Conservation (phyloP, 2,888 invertebrate genomes). For the Lasioglossum oenotherae region DNA sequence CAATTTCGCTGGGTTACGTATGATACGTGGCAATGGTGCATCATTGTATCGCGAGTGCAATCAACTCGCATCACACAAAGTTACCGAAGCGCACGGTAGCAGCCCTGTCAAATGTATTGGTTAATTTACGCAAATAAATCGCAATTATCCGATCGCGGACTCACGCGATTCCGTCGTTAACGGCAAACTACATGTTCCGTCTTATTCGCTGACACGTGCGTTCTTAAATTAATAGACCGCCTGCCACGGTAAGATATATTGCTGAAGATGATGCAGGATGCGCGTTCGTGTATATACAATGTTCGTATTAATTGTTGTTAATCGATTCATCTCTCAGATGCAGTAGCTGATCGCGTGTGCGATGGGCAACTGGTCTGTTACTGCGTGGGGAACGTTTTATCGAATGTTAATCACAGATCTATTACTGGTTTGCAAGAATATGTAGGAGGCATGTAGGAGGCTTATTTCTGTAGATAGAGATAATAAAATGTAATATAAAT, state of each 20-base stretch:
- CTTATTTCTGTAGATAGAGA: not conserved
- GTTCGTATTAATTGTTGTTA: slow-evolving; percentile 32
- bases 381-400: not conserved
- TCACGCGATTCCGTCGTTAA: slow-evolving; percentile 60
- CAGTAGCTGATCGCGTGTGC: not conserved
- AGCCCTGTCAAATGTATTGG: slow-evolving; percentile 45
- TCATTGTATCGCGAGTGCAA: slow-evolving; percentile 34
- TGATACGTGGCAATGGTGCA: not conserved
- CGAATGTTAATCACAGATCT: not conserved
- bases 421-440: not conserved
- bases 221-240: slow-evolving; percentile 56
- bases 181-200: slow-evolving; percentile 39
- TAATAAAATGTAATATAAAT: not conserved
- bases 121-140: slow-evolving; percentile 67
- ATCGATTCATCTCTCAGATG: slow-evolving; percentile 24
- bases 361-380: not conserved
- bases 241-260: slow-evolving; percentile 33
- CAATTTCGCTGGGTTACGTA: slow-evolving; percentile 1
- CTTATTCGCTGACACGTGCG: slow-evolving; percentile 40
- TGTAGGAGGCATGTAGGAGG: not conserved
- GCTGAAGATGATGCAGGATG: slow-evolving; percentile 42
- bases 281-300: slow-evolving; percentile 15
- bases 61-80: slow-evolving; percentile 50
- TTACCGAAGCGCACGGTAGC: slow-evolving; percentile 34
- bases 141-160: slow-evolving; percentile 53